phyloP scores from a whole-genome alignment of 2,888 invertebrate species.

The Hirtodrosophila trivittata region DNA sequence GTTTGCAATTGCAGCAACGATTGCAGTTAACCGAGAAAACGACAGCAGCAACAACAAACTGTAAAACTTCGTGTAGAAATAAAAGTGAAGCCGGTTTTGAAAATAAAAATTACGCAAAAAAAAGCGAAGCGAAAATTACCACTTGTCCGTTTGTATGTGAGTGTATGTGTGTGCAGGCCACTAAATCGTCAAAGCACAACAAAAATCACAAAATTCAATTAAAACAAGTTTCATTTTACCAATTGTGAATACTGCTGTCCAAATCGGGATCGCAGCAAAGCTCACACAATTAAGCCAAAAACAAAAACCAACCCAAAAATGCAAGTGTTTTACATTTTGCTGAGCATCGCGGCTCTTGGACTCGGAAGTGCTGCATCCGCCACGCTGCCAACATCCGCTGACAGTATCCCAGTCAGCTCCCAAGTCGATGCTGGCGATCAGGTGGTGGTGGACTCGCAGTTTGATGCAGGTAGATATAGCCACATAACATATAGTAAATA shows the following conservation, averaged over 20 bases:
- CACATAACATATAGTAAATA: slow-evolving; percentile 2
- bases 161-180: slow-evolving; percentile 45
- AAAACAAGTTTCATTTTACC: slow-evolving; percentile 61
- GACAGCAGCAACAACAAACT: slow-evolving; percentile 49
- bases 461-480: slow-evolving; percentile 51
- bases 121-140: slow-evolving; percentile 45
- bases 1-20: slow-evolving; percentile 71
- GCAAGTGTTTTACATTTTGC: slow-evolving; percentile 68
- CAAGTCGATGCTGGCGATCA: slow-evolving; percentile 23
- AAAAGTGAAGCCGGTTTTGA: slow-evolving; percentile 75
- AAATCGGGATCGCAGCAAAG: slow-evolving; percentile 16
- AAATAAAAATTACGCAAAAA: slow-evolving; percentile 66
- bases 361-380: slow-evolving; percentile 77
- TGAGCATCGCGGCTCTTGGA: slow-evolving; percentile 61
- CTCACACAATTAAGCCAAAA: slow-evolving; percentile 2
- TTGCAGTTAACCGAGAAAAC: slow-evolving; percentile 76
- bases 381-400: slow-evolving; percentile 54
- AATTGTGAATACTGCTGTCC: slow-evolving; percentile 53
- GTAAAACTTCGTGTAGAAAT: slow-evolving; percentile 59
- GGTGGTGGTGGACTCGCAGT: slow-evolving; percentile 28
- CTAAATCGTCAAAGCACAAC: slow-evolving; percentile 40
- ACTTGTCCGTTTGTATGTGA: slow-evolving; percentile 26
- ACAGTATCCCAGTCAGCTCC: slow-evolving; percentile 34
- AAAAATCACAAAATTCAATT: slow-evolving; percentile 57
- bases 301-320: slow-evolving; percentile 50